A percentile compares a stretch with the other conserved stretches of the same genome.
Evolutionary conservation across 2,797 vertebrate genomes (phyloP).

Genomic region (Lagocephalus sceleratus): DNA sequence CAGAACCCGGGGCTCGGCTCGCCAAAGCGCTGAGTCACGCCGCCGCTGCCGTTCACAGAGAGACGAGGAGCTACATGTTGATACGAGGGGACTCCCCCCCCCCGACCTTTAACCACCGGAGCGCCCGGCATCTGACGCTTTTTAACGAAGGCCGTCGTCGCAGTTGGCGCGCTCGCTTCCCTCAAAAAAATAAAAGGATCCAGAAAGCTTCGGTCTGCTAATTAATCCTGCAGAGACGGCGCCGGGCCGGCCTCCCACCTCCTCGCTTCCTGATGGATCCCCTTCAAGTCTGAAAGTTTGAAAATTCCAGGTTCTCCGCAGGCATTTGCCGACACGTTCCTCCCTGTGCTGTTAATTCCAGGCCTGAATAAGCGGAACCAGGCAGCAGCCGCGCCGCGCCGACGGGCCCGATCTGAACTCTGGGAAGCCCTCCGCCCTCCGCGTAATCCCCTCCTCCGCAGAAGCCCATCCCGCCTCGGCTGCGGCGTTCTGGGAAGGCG

Average conservation of each 20-base stretch:
- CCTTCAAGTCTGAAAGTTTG: neutral
- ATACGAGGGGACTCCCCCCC: neutral
- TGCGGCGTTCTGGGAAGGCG: slow-evolving; percentile 28
- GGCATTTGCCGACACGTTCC: too few relatives aligned
- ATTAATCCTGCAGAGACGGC: too few relatives aligned
- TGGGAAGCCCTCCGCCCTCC: slow-evolving; percentile 7
- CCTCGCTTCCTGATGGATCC: too few relatives aligned
- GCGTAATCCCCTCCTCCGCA: slow-evolving; percentile 5
- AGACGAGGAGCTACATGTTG: neutral
- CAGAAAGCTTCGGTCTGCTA: too few relatives aligned
- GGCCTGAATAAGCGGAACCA: neutral
- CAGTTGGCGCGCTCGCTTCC: too few relatives aligned
- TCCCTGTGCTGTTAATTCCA: neutral
- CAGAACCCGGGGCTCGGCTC: slow-evolving; percentile 7
- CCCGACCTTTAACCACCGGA: too few relatives aligned
- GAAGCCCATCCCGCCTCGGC: slow-evolving; percentile 25
- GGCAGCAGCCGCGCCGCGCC: neutral
- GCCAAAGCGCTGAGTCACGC: slow-evolving; percentile 1
- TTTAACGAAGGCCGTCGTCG: too few relatives aligned
- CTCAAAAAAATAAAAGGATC: too few relatives aligned
- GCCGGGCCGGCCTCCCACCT: too few relatives aligned
- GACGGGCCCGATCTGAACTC: slow-evolving; percentile 4
- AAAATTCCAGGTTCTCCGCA: neutral
- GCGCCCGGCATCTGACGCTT: too few relatives aligned
- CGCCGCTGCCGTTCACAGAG: neutral